Percentiles rank a stretch among this genome's conserved stretches.
phyloP scores from a whole-genome alignment of 2,113 vertebrate genomes.

The Centrocercus urophasianus region DNA sequence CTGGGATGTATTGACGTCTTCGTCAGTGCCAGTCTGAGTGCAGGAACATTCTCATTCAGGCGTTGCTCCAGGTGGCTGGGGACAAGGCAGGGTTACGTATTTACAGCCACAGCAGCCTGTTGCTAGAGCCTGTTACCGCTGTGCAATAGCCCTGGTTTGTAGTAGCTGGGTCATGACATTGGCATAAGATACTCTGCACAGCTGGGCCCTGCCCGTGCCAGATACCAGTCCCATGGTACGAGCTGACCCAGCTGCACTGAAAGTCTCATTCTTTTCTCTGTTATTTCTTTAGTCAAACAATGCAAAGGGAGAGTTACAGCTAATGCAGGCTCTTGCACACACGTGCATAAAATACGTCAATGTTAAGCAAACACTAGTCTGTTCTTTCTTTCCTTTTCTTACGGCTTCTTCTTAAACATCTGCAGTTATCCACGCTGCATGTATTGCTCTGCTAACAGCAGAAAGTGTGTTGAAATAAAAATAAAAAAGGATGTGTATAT shows the following conservation, averaged over 20 bases:
- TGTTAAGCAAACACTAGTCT: background rate
- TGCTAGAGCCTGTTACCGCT: background rate
- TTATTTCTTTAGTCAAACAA: background rate
- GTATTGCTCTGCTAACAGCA: constrained; percentile 6
- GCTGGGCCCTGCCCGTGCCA: constrained; percentile 59
- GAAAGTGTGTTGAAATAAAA: background rate
- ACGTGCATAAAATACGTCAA: background rate
- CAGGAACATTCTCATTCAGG: constrained; percentile 35
- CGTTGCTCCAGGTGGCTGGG: constrained; percentile 54
- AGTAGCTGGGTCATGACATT: constrained; percentile 42
- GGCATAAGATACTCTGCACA: constrained; percentile 38
- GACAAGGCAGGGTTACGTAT: constrained; percentile 40
- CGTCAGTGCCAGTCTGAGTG: constrained; percentile 36
- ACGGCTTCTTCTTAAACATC: background rate
- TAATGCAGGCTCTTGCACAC: background rate
- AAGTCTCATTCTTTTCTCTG: constrained; percentile 52
- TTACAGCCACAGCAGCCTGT: constrained; percentile 41
- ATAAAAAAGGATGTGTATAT: background rate
- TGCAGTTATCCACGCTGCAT: background rate
- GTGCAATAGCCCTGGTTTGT: background rate
- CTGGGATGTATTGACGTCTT: background rate
- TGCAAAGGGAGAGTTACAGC: background rate
- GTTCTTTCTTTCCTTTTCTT: constrained; percentile 15
- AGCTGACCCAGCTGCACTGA: constrained; percentile 69
- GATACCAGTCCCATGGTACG: constrained; percentile 14